Conservation (phyloP, 2,888 invertebrate genomes). For the Serrognathus titanus region DNA sequence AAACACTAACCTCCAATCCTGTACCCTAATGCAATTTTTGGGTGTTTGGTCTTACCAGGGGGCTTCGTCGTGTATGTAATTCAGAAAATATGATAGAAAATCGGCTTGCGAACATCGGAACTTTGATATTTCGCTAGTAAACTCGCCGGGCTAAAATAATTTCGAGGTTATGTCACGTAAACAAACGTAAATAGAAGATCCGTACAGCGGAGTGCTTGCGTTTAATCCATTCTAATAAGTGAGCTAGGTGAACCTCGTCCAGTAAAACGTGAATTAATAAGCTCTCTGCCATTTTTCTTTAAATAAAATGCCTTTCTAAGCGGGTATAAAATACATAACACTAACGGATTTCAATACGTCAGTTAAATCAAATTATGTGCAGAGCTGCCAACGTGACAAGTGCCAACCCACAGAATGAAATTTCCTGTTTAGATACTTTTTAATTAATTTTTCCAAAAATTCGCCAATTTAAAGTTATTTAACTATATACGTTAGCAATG, state of each 20-base stretch:
- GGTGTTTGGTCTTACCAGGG: slow-evolving; percentile 29
- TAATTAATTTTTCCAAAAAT: too few relatives aligned
- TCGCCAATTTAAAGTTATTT: too few relatives aligned
- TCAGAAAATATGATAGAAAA: slow-evolving; percentile 43
- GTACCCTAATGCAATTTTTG: too few relatives aligned
- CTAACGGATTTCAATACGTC: too few relatives aligned
- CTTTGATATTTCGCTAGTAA: slow-evolving; percentile 6
- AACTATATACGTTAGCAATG: too few relatives aligned
- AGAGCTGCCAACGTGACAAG: too few relatives aligned
- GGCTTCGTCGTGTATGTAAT: slow-evolving; percentile 42
- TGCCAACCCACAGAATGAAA: too few relatives aligned
- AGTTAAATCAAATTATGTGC: too few relatives aligned
- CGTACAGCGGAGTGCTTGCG: slow-evolving; percentile 49
- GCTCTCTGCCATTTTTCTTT: slow-evolving; percentile 48
- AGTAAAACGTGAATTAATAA: slow-evolving; percentile 52
- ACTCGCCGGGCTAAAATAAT: slow-evolving; percentile 34
- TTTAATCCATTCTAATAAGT: slow-evolving; percentile 52
- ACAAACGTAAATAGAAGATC: slow-evolving; percentile 5
- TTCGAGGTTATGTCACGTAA: slow-evolving; percentile 19
- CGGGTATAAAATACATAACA: background rate
- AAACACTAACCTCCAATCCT: too few relatives aligned
- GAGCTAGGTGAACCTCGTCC: slow-evolving; percentile 46
- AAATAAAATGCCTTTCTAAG: background rate
- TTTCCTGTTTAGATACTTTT: too few relatives aligned
- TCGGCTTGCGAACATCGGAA: slow-evolving; percentile 34